phyloP scores from a whole-genome alignment of 1,140 invertebrate species.

The Drosophila subobscura region DNA sequence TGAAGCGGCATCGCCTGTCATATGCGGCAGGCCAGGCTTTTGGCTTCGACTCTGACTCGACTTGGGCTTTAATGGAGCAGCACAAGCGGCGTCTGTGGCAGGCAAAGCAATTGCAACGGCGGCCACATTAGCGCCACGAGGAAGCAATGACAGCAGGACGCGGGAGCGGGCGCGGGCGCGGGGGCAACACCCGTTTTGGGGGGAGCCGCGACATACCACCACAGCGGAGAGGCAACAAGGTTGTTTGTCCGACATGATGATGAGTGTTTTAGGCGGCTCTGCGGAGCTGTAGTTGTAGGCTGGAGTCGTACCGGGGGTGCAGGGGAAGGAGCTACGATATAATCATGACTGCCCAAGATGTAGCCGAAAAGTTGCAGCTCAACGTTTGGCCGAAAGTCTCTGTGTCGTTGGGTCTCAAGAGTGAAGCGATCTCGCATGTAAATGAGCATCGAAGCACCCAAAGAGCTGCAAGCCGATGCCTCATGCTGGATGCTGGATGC shows the following conservation, averaged over 20 bases:
- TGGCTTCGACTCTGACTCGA: slow-evolving; percentile 21
- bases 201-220: slow-evolving; percentile 2
- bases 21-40: slow-evolving; percentile 52
- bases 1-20: slow-evolving; percentile 54
- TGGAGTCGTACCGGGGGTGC: background rate
- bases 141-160: slow-evolving; percentile 55
- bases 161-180: slow-evolving; percentile 26
- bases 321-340: slow-evolving; percentile 31
- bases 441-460: slow-evolving; percentile 50
- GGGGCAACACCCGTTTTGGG: slow-evolving; percentile 1
- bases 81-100: slow-evolving; percentile 27
- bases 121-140: slow-evolving; percentile 76
- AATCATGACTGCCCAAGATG: slow-evolving; percentile 78
- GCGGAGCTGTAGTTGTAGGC: slow-evolving; percentile 10
- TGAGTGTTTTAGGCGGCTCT: slow-evolving; percentile 75
- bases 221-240: slow-evolving; percentile 70
- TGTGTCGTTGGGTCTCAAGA: slow-evolving; percentile 29
- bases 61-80: slow-evolving; percentile 67
- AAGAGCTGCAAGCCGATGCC: slow-evolving; percentile 12
- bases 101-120: slow-evolving; percentile 47
- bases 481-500: background rate
- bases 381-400: slow-evolving; percentile 12
- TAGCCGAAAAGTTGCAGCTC: slow-evolving; percentile 61
- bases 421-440: slow-evolving; percentile 69
- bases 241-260: slow-evolving; percentile 80